Conservation (phyloP, 2,888 invertebrate genomes). For the Acronicta leporina region DNA sequence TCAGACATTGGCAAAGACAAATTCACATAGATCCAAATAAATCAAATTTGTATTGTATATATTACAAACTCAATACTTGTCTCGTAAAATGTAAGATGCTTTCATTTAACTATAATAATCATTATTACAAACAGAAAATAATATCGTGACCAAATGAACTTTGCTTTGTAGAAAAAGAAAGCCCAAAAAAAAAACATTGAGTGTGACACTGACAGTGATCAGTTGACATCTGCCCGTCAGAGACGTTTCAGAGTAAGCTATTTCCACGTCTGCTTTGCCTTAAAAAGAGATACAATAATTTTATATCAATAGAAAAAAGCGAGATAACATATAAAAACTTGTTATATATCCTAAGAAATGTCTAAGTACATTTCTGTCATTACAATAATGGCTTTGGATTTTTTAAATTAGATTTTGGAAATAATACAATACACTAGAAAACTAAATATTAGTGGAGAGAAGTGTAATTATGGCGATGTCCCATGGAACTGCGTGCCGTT, state of each 20-base stretch:
- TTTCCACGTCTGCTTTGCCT: neutral
- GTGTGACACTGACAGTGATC: neutral
- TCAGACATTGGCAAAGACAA: slow-evolving; percentile 24
- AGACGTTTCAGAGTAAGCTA: neutral
- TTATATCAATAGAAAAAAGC: neutral
- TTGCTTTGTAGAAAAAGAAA: no score
- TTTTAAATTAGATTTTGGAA: slow-evolving; percentile 2
- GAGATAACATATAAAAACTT: neutral
- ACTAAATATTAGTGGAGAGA: neutral
- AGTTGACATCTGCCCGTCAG: neutral
- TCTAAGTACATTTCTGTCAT: slow-evolving; percentile 24
- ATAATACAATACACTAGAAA: neutral
- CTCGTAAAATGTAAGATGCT: no score
- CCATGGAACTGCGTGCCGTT: slow-evolving; percentile 66
- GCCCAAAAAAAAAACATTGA: neutral
- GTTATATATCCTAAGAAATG: neutral
- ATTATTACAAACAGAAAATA: no score
- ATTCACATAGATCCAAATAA: neutral
- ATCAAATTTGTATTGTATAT: no score
- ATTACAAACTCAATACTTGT: no score
- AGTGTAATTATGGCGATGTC: slow-evolving; percentile 60
- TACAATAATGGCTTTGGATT: slow-evolving; percentile 6
- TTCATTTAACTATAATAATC: no score
- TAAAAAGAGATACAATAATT: neutral
- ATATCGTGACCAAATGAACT: no score